A percentile compares a stretch with the other conserved stretches of the same genome.
These are phyloP conservation scores for Bimastos eiseni DNA, from an alignment of 2,888 invertebrate genomes.

Conservation along the genomic window DNA sequence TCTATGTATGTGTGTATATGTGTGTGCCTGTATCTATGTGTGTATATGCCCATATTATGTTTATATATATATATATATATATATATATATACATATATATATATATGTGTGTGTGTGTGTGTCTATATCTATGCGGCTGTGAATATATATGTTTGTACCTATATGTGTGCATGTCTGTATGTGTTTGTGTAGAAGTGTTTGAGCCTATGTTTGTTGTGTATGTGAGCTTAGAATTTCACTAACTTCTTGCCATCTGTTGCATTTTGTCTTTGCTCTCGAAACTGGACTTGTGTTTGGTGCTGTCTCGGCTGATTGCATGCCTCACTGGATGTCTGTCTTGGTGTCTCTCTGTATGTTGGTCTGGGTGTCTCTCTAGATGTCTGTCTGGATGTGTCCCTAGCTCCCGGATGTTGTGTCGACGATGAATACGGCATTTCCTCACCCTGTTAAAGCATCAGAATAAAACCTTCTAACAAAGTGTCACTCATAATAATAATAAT, in stretches of 20 bases:
- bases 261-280: not conserved
- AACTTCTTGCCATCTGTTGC: not conserved
- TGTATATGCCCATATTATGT: too few species aligned
- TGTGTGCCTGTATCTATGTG: too few species aligned
- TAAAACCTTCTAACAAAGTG: not conserved
- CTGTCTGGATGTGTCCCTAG: not conserved
- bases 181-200: too few species aligned
- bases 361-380: conserved; percentile 23
- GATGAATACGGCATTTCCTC: conserved; percentile 29
- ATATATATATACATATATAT: too few species aligned
- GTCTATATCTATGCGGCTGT: too few species aligned
- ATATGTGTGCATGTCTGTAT: too few species aligned
- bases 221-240: not conserved
- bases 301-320: not conserved
- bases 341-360: not conserved
- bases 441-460: not conserved
- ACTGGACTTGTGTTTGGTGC: not conserved
- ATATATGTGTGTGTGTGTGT: too few species aligned
- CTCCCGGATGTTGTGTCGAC: not conserved
- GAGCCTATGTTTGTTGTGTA: too few species aligned
- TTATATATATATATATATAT: too few species aligned
- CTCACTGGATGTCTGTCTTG: not conserved
- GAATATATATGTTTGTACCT: too few species aligned
- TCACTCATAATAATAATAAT: not conserved
- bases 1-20: too few species aligned